Base-by-base conservation (phyloP, 2,113 vertebrate species). In the Petrocephalus microphthalmus region DNA sequence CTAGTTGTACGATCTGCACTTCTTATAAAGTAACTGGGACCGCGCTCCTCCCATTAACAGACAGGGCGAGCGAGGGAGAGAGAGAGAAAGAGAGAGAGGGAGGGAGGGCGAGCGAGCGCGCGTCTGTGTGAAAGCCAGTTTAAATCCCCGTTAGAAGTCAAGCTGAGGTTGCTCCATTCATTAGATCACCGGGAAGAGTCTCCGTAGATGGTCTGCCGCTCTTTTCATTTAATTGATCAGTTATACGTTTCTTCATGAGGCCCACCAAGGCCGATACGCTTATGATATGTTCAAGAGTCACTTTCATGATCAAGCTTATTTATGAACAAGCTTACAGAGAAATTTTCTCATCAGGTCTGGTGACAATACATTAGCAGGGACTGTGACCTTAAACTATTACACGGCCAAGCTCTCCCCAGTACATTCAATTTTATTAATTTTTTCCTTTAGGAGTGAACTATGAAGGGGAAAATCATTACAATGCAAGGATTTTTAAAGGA, bases 1-100 rank as follows among this genome's bases (percentile, higher is more conserved):
- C 93, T 92, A 91, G 92, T 92, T 90, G 94, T 90, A 94, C 91
- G 94, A 88, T 92, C 89, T 88, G 92, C 94, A 93, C 92, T 92
- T 95, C 95, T 97, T 97, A 96, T 96, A 96, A 91, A 84, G 93
- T 92, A 92, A 92, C 92, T 92, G 93, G 92, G 91, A 89, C 25
- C 52, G 82, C 82, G 52, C 84, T 85, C 84, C 84, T 85, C 84
- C 84, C 84, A 85, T 85, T 54, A 85, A 49, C 37, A 81, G 74
- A 42, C 74, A 83, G 81, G 45, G 42, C 33, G 78, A 83, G 25
- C 2, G 15, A 67, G 49, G 45, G 83, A 85, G n/a, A 78, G 83
- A 87, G 86, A 52, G 42, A 13, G 85, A 8, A 33, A 78, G 60
- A 49, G 17, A 11, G 6, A 56, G 83, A 84, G 82, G 51, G 82